Percentiles rank a stretch among this genome's conserved stretches.
Evolutionary conservation across 1,140 invertebrate species (phyloP).

Genomic region (Aphaenogaster floridana): DNA sequence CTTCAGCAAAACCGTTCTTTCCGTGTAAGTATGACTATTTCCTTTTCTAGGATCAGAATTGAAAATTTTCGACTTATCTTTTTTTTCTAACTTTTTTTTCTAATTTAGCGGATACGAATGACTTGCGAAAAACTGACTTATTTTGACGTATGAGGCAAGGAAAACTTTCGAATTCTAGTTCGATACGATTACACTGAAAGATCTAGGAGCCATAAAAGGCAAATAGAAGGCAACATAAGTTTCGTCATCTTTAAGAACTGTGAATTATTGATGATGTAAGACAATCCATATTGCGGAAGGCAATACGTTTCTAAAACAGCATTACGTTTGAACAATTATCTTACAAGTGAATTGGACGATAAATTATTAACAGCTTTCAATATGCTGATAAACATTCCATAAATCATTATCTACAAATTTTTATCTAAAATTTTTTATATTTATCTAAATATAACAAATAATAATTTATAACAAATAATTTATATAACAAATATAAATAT

Average conservation of each 20-base stretch:
- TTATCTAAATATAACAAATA: too few relatives aligned
- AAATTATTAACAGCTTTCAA: not conserved
- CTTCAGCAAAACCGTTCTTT: too few relatives aligned
- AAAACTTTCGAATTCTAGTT: not conserved
- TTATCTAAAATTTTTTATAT: not conserved
- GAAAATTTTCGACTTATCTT: not conserved
- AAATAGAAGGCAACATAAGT: not conserved
- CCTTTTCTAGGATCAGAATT: not conserved
- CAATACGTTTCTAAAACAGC: not conserved
- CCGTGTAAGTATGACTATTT: not conserved
- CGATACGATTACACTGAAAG: not conserved
- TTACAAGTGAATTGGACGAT: not conserved
- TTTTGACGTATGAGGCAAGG: not conserved
- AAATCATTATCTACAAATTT: not conserved
- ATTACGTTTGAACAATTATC: not conserved
- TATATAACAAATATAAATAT: too few relatives aligned
- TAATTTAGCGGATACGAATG: not conserved
- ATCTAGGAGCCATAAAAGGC: not conserved
- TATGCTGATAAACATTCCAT: not conserved
- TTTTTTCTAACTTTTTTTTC: conserved; percentile 1
- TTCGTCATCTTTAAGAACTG: not conserved
- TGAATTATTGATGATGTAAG: not conserved
- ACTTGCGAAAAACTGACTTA: not conserved
- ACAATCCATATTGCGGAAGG: not conserved
- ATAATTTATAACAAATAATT: too few relatives aligned